phyloP scores from a whole-genome alignment of 2,888 invertebrate genomes.

The Chymomyza amoena region DNA sequence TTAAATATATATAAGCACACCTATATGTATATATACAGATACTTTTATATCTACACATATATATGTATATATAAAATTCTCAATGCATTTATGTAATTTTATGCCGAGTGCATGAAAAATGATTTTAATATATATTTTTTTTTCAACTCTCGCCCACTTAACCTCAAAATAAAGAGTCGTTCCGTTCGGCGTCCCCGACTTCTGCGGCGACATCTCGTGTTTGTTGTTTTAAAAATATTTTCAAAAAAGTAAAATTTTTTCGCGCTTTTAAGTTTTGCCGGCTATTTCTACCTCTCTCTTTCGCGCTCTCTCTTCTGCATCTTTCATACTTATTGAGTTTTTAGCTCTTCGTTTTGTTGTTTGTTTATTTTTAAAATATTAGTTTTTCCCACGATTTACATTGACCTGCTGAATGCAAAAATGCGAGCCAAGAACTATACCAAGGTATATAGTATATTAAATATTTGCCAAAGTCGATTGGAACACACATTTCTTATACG shows the following conservation, averaged over 20 bases:
- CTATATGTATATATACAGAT: not conserved
- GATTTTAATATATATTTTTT: conserved; percentile 22
- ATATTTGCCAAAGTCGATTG: conserved; percentile 11
- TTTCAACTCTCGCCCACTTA: conserved; percentile 40
- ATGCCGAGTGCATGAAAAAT: conserved; percentile 3
- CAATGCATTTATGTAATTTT: conserved; percentile 45
- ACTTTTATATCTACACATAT: not conserved
- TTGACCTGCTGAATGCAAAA: conserved; percentile 23
- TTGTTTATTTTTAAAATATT: conserved; percentile 66
- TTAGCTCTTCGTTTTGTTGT: conserved; percentile 17
- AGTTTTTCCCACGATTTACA: conserved; percentile 58
- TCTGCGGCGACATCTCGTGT: conserved; percentile 10
- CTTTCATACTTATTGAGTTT: not conserved
- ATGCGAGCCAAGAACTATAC: conserved; percentile 12
- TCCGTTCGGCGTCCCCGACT: conserved; percentile 10
- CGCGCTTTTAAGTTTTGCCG: conserved; percentile 39
- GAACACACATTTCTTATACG: not conserved
- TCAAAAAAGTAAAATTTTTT: conserved; percentile 43
- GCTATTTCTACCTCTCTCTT: conserved; percentile 18
- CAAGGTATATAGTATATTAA: conserved; percentile 9
- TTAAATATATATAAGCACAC: not conserved
- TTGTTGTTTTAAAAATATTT: conserved; percentile 61
- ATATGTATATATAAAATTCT: not conserved
- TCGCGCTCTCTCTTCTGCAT: not conserved
- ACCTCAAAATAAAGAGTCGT: conserved; percentile 49